phyloP scores from a whole-genome alignment of 2,888 invertebrate genomes.

The Sclerodermus sp. region DNA sequence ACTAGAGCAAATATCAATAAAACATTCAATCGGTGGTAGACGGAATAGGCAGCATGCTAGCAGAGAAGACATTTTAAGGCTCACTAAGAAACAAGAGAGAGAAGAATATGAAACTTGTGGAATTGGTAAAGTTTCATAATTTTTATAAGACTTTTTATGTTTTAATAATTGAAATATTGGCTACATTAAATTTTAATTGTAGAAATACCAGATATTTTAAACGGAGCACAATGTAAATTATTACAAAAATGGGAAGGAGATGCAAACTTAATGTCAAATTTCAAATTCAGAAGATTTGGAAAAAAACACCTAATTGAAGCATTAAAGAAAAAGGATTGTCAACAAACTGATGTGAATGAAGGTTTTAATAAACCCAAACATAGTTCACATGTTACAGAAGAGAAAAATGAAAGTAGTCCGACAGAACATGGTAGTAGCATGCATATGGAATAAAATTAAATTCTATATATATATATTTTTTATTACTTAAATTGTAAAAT shows the following conservation, averaged over 20 bases:
- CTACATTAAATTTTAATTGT: conserved; percentile 18
- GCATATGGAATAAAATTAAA: no score
- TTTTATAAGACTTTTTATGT: background rate
- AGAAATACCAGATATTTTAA: conserved; percentile 75
- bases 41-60: conserved; percentile 78
- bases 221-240: conserved; percentile 63
- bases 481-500: no score
- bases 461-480: no score
- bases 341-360: conserved; percentile 1
- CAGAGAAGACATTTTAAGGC: conserved; percentile 76
- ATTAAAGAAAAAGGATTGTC: conserved; percentile 40
- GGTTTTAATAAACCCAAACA: background rate
- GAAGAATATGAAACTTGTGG: conserved; percentile 79
- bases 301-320: conserved; percentile 48
- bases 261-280: conserved; percentile 67
- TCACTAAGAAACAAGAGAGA: conserved; percentile 73
- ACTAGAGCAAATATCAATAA: conserved; percentile 75
- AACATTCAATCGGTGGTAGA: conserved; percentile 76
- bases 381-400: background rate
- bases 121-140: conserved; percentile 56
- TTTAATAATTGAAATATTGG: background rate
- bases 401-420: background rate
- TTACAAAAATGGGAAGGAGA: conserved; percentile 72
- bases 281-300: conserved; percentile 66
- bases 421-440: background rate